Conservation (phyloP, 2,113 vertebrate species). For the Rhinolophus ferrumequinum region DNA sequence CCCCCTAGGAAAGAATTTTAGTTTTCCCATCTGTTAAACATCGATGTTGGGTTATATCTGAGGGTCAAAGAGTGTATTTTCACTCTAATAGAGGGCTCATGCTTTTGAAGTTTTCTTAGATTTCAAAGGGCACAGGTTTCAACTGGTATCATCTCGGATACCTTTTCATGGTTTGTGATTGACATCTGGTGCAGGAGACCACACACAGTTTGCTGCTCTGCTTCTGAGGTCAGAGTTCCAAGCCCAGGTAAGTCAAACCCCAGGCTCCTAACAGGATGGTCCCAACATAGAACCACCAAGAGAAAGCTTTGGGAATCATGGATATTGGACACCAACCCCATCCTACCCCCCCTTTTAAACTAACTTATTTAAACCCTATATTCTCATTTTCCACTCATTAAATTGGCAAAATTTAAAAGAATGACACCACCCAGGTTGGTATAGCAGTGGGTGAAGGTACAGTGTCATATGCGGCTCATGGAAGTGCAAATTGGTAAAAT, state of each 20-base stretch:
- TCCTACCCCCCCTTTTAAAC: neutral
- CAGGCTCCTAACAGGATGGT: neutral
- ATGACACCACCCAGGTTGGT: neutral
- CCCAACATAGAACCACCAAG: neutral
- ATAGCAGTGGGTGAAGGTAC: neutral
- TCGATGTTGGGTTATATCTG: neutral
- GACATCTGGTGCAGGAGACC: neutral
- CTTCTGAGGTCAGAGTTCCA: neutral
- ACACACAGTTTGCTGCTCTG: neutral
- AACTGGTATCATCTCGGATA: neutral
- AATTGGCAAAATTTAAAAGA: neutral
- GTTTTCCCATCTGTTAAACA: conserved; percentile 17
- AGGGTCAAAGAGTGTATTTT: conserved; percentile 38
- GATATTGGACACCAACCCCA: neutral
- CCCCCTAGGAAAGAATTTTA: conserved; percentile 18
- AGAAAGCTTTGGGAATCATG: neutral
- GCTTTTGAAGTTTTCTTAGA: conserved; percentile 37
- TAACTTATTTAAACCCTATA: neutral
- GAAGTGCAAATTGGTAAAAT: neutral
- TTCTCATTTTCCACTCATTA: conserved; percentile 15
- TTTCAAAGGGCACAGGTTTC: conserved; percentile 40
- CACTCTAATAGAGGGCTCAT: conserved; percentile 22
- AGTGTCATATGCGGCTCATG: neutral
- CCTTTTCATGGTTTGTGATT: neutral
- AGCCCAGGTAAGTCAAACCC: neutral